phyloP scores from a whole-genome alignment of 2,113 vertebrate species.

The Mormyrus iriodes region DNA sequence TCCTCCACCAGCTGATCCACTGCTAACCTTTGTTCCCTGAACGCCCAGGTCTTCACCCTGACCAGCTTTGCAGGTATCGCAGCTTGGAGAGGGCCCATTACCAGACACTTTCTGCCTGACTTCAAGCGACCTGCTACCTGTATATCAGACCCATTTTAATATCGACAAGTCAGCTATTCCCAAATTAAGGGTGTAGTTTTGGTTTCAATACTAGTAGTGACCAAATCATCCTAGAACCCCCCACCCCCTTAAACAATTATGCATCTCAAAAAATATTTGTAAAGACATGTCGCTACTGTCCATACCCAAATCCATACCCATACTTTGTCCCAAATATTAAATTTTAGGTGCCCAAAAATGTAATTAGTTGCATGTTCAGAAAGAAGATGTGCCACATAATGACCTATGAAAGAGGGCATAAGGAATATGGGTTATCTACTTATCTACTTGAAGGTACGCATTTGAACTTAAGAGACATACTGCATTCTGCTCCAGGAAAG shows the following conservation, averaged over 20 bases:
- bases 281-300: neutral
- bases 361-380: neutral
- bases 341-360: neutral
- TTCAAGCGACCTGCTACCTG: neutral
- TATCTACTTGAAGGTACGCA: neutral
- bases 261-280: neutral
- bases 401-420: neutral
- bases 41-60: neutral
- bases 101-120: neutral
- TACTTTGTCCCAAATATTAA: neutral
- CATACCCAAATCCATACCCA: neutral
- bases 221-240: neutral
- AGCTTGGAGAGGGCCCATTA: neutral
- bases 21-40: neutral
- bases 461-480: neutral
- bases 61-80: neutral
- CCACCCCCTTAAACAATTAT: neutral
- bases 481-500: neutral
- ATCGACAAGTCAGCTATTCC: neutral
- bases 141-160: neutral
- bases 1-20: slow-evolving; percentile 5
- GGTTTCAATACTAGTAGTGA: neutral
- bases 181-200: neutral
- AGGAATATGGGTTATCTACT: neutral
- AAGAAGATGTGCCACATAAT: neutral